Percentiles rank a stretch among this genome's conserved stretches.
phyloP scores from a whole-genome alignment of 2,888 invertebrate genomes.

The Anticlea derivata region DNA sequence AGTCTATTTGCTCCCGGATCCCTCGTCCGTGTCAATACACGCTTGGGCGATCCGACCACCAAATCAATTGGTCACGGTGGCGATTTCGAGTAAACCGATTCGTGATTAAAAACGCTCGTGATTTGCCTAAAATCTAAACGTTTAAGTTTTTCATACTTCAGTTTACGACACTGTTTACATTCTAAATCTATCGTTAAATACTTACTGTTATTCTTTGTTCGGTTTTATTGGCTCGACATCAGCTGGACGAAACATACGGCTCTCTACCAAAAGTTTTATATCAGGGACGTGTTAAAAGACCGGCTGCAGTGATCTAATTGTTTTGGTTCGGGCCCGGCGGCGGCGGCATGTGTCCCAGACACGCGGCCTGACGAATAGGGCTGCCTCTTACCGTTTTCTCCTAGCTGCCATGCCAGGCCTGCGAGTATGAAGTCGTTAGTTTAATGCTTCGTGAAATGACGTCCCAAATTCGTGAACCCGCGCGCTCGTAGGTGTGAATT shows the following conservation, averaged over 20 bases:
- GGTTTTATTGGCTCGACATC: conserved; percentile 36
- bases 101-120: conserved; percentile 44
- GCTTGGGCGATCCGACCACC: conserved; percentile 51
- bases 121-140: conserved; percentile 50
- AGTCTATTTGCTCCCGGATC: conserved; percentile 45
- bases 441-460: conserved; percentile 52
- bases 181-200: conserved; percentile 35
- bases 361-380: conserved; percentile 57
- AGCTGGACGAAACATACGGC: conserved; percentile 29
- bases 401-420: conserved; percentile 5
- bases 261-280: conserved; percentile 50
- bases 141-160: conserved; percentile 35
- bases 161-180: conserved; percentile 36
- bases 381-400: conserved; percentile 44
- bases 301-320: conserved; percentile 65
- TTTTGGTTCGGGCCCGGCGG: conserved; percentile 65
- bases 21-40: conserved; percentile 57
- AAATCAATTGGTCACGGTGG: conserved; percentile 63
- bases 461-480: conserved; percentile 43
- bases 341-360: conserved; percentile 43
- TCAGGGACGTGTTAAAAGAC: conserved; percentile 53
- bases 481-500: conserved; percentile 31
- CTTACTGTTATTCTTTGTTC: conserved; percentile 30
- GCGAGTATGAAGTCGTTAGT: conserved; percentile 55
- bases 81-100: conserved; percentile 53